A percentile compares a stretch with the other conserved stretches of the same genome.
phyloP scores from a whole-genome alignment of 2,888 invertebrate species.

The Heliconius charithonia region DNA sequence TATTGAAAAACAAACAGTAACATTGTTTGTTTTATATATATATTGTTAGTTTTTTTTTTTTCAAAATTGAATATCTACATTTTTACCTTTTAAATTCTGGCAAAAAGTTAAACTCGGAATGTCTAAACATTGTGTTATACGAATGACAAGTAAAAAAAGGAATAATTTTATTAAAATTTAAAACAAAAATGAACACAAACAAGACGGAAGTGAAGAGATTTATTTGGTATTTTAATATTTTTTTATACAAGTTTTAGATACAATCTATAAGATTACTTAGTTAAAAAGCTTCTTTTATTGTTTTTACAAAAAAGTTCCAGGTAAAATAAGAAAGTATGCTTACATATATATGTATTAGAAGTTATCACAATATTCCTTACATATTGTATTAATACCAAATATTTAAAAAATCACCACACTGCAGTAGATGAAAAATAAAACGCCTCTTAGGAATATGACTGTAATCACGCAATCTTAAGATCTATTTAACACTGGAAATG shows the following conservation, averaged over 20 bases:
- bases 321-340: slow-evolving; percentile 21
- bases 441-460: slow-evolving; percentile 38
- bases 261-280: neutral
- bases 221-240: neutral
- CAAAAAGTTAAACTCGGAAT: too few relatives aligned
- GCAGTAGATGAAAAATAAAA: slow-evolving; percentile 43
- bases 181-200: neutral
- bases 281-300: neutral
- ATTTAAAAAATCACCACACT: slow-evolving; percentile 14
- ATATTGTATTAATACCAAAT: slow-evolving; percentile 22
- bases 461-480: slow-evolving; percentile 60
- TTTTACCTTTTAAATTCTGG: too few relatives aligned
- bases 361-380: slow-evolving; percentile 29
- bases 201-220: neutral
- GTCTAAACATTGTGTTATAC: too few relatives aligned
- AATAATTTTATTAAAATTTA: neutral
- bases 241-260: neutral
- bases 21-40: too few relatives aligned
- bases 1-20: too few relatives aligned
- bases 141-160: neutral
- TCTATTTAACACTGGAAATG: slow-evolving; percentile 44
- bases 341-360: slow-evolving; percentile 22
- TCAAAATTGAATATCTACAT: too few relatives aligned
- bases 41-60: too few relatives aligned
- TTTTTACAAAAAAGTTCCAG: neutral